Percentiles rank a stretch among this genome's conserved stretches.
Evolutionary conservation across 1,140 invertebrate species (phyloP).

Genomic region (Chrysopa pallens): DNA sequence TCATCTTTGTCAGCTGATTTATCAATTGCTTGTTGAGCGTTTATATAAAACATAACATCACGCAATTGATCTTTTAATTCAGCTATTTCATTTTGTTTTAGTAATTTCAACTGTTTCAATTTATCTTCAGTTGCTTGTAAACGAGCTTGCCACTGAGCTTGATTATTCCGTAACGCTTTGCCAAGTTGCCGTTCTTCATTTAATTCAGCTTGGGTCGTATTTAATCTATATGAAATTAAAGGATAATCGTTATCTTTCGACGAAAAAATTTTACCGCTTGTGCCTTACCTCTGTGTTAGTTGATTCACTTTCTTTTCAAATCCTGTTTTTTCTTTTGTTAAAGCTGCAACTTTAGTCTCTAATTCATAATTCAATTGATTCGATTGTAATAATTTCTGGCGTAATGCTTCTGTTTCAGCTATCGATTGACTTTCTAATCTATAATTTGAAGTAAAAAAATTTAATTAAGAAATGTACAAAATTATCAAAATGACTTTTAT

Average conservation of each 20-base stretch:
- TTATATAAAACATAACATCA: constrained; percentile 92
- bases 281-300: constrained; percentile 35
- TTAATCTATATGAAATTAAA: constrained; percentile 20
- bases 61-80: constrained; percentile 82
- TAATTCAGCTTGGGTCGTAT: constrained; percentile 40
- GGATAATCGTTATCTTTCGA: neutral
- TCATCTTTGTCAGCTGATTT: constrained; percentile 44
- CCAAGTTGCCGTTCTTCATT: constrained; percentile 62
- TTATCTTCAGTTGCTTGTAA: constrained; percentile 44
- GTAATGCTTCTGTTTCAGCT: constrained; percentile 22
- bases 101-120: constrained; percentile 29
- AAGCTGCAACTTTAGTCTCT: constrained; percentile 27
- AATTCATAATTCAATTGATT: constrained; percentile 29
- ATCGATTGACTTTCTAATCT: constrained; percentile 25
- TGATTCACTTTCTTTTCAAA: constrained; percentile 46
- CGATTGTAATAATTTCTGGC: constrained; percentile 20
- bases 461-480: neutral
- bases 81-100: constrained; percentile 50
- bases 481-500: neutral
- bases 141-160: constrained; percentile 54
- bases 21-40: constrained; percentile 55
- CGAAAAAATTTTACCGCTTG: no score
- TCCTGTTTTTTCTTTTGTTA: constrained; percentile 42
- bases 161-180: constrained; percentile 56
- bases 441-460: constrained; percentile 3